Conservation (phyloP, 2,888 invertebrate species). For the Fragum fragum region DNA sequence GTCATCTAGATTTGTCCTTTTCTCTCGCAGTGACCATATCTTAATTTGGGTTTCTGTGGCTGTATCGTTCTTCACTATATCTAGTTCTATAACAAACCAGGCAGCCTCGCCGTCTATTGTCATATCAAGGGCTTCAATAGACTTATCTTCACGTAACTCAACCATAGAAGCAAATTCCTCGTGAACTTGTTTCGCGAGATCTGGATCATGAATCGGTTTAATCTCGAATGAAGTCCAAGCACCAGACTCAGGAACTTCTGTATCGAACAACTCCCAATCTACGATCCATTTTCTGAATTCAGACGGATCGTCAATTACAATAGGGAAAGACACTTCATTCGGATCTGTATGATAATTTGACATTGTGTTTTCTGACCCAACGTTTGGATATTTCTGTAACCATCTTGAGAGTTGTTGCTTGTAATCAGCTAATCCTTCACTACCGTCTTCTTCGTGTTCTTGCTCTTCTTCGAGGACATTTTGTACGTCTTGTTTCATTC, state of each 20-base stretch:
- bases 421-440: conserved; percentile 57
- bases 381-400: conserved; percentile 61
- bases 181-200: background rate
- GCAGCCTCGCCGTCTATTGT: conserved; percentile 74
- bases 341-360: conserved; percentile 50
- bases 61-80: conserved; percentile 70
- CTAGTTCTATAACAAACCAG: conserved; percentile 69
- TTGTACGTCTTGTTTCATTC: conserved; percentile 49
- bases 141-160: conserved; percentile 30
- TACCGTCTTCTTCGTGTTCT: conserved; percentile 16
- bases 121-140: conserved; percentile 57
- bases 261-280: conserved; percentile 70
- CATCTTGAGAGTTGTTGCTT: conserved; percentile 67
- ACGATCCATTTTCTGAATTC: conserved; percentile 69
- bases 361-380: conserved; percentile 27
- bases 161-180: conserved; percentile 15
- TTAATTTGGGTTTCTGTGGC: conserved; percentile 68
- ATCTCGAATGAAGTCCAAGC: conserved; percentile 49
- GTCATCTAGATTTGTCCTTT: conserved; percentile 56
- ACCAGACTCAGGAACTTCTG: conserved; percentile 66
- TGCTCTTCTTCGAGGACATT: conserved; percentile 23
- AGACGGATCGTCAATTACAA: conserved; percentile 62
- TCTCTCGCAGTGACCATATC: conserved; percentile 59
- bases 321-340: conserved; percentile 66
- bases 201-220: background rate